phyloP scores from a whole-genome alignment of 2,888 invertebrate species.

The Macrophya alboannulata region DNA sequence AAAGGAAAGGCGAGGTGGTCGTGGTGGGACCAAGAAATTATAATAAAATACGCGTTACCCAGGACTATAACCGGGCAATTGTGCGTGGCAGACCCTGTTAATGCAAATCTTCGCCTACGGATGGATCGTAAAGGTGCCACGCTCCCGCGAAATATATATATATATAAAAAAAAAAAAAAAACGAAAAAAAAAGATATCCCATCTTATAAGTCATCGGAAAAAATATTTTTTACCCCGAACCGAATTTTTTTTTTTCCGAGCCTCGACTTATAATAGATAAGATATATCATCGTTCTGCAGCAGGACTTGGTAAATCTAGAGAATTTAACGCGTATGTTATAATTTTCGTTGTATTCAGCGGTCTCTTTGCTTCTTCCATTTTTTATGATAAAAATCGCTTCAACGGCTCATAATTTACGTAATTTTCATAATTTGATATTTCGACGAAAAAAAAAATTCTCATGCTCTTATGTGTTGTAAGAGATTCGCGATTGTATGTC shows the following conservation, averaged over 20 bases:
- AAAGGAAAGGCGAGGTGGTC: not conserved
- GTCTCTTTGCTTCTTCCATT: not conserved
- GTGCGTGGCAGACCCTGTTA: conserved; percentile 50
- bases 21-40: conserved; percentile 23
- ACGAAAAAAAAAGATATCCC: conserved; percentile 28
- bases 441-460: too few species aligned
- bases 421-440: too few species aligned
- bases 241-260: not conserved
- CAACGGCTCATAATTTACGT: too few species aligned
- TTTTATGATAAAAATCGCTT: too few species aligned
- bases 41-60: conserved; percentile 46
- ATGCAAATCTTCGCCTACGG: conserved; percentile 53
- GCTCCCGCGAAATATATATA: conserved; percentile 36
- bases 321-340: not conserved
- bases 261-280: not conserved
- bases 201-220: conserved; percentile 43
- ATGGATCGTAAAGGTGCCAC: conserved; percentile 51
- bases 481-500: too few species aligned
- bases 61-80: conserved; percentile 50
- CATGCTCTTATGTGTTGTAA: too few species aligned
- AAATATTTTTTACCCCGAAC: conserved; percentile 2
- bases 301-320: not conserved
- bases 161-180: not conserved
- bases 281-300: too few species aligned
- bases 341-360: not conserved